Evolutionary conservation across 2,888 invertebrate species (phyloP), one percentile per base, ranked within the genome.

Genomic region (Cantharis rustica): DNA sequence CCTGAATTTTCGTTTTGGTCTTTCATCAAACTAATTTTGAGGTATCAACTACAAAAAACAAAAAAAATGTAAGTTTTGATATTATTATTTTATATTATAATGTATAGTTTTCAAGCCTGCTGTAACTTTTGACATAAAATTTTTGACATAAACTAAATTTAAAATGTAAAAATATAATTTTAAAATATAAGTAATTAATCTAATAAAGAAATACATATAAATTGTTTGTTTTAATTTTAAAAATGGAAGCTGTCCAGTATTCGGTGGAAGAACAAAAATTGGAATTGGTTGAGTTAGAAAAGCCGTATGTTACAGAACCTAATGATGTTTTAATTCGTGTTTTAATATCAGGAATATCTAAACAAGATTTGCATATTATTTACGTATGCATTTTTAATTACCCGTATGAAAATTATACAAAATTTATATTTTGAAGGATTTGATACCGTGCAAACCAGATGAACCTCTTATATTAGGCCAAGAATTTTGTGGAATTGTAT

Each of bases 1-100:
- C 99, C 99, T 2, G 98, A 98, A 86, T 97, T 99, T 85, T 93
- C 93, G 63, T 91, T 97, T 77, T 98, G 97, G 97, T 95, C 98
- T 88, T 91, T 99, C 70, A 89, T 98, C 80, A 91, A 90, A 16
- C 96, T 95, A 23, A 91, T 99, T 77, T 93, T 98, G 83, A 93
- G 95, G 83, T 99, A 95, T 88, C 99, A 99, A 89, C 13, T 13
- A n/a, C 13, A 31, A 0, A n/a, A 31, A n/a, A 13, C 13, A 4
- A 4, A 31, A 31, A 31, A 31, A 5, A 9, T 9, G 9, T 23
- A 23, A 23, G 7, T 23, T 23, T 23, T 23, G 1, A 9, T 9
- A 23, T 23, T 23, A 23, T 23, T 23, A 1, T 23, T 23, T 23
- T 5, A 20, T 20, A 20, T 20, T 5, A 20, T n/a, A n/a, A n/a